These are phyloP conservation scores for Agrochola litura DNA, from an alignment of 2,888 invertebrate species.

Conservation along the genomic window DNA sequence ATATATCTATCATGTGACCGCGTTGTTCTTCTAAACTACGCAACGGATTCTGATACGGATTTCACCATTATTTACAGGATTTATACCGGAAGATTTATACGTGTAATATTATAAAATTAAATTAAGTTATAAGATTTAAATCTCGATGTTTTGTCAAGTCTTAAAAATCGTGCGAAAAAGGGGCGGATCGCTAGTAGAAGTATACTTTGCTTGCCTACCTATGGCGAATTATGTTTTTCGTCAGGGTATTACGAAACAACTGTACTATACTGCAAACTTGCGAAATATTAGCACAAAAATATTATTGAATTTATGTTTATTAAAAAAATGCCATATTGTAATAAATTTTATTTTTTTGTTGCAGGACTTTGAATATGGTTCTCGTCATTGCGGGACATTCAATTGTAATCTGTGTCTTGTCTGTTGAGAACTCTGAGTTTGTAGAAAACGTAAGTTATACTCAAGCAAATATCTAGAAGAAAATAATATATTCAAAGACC, in stretches of 20 bases:
- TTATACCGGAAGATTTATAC: no score
- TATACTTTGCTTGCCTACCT: background rate
- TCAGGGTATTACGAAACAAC: background rate
- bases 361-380: constrained; percentile 23
- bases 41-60: background rate
- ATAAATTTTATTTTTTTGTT: constrained; percentile 20
- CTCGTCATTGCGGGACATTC: constrained; percentile 58
- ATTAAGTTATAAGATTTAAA: no score
- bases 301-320: no score
- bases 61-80: no score
- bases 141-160: background rate
- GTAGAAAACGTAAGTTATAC: constrained; percentile 67
- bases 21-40: background rate
- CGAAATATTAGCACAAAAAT: background rate
- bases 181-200: background rate
- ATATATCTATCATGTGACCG: no score
- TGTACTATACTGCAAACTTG: background rate
- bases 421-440: constrained; percentile 52
- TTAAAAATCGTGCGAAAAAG: background rate
- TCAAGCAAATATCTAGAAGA: background rate
- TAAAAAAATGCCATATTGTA: background rate
- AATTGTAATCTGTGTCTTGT: constrained; percentile 14
- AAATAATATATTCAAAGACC: background rate
- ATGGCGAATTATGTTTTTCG: background rate
- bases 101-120: no score